Conservation (phyloP, 1,140 invertebrate species). For the Tetramorium simillimum region DNA sequence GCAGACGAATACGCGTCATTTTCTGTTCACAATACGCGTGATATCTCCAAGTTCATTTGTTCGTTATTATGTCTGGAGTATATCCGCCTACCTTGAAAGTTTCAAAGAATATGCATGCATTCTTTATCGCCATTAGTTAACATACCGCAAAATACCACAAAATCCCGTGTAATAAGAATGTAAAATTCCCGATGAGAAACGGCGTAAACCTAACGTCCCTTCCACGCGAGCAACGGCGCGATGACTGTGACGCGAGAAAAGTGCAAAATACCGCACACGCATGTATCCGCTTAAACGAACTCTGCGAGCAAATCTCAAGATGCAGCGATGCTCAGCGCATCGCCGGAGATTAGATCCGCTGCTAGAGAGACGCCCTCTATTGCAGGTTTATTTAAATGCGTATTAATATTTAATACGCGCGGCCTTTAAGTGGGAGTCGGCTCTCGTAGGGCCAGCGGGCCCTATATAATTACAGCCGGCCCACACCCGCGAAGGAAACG, state of each 20-base stretch:
- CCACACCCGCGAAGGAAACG: conserved; percentile 67
- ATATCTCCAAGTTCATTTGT: conserved; percentile 4
- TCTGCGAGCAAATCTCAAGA: background rate
- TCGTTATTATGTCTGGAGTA: conserved; percentile 37
- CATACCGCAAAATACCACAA: background rate
- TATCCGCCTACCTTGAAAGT: conserved; percentile 27
- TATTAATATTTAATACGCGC: conserved; percentile 82
- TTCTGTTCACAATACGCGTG: background rate
- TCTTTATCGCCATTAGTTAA: conserved; percentile 36
- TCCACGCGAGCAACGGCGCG: conserved; percentile 4
- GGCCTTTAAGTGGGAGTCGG: conserved; percentile 80
- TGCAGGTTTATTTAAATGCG: conserved; percentile 80
- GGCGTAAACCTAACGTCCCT: conserved; percentile 14
- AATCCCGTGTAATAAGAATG: conserved; percentile 8
- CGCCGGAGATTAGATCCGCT: conserved; percentile 18
- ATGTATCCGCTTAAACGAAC: background rate
- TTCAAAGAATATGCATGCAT: background rate
- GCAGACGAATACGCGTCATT: conserved; percentile 29
- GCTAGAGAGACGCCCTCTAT: conserved; percentile 55
- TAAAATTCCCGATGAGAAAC: background rate
- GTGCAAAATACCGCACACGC: conserved; percentile 22
- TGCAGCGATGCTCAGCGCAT: background rate
- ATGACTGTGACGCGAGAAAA: background rate
- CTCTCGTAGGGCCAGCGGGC: conserved; percentile 66
- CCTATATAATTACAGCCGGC: conserved; percentile 79